Conservation (phyloP, 2,888 invertebrate species). For the Drosophila lutescens region DNA sequence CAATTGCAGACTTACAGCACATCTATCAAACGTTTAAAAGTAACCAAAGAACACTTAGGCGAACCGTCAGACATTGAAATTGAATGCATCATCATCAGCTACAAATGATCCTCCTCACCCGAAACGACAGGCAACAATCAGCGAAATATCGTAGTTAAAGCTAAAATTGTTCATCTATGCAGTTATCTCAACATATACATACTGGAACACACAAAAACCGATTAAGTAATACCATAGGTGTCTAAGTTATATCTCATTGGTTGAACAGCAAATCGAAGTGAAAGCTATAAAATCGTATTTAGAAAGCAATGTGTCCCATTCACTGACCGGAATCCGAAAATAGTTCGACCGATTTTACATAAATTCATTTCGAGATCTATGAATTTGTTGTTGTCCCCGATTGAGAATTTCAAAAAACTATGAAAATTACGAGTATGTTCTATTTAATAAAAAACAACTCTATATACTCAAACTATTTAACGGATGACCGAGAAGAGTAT, state of each 20-base stretch:
- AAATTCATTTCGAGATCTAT: constrained; percentile 44
- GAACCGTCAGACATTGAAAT: constrained; percentile 70
- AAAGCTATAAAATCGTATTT: constrained; percentile 21
- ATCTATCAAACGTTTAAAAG: constrained; percentile 58
- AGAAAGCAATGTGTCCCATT: constrained; percentile 12
- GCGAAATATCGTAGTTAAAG: constrained; percentile 70
- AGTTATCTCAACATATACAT: constrained; percentile 42
- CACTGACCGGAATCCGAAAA: constrained; percentile 15
- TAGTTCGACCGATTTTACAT: constrained; percentile 25
- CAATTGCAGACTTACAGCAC: constrained; percentile 53
- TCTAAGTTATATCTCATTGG: constrained; percentile 61
- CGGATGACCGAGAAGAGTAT: constrained; percentile 39
- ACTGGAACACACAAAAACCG: constrained; percentile 28
- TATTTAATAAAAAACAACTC: constrained; percentile 34
- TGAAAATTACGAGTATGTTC: constrained; percentile 57
- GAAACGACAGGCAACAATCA: constrained; percentile 71
- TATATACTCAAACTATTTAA: constrained; percentile 64
- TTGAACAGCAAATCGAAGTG: constrained; percentile 45
- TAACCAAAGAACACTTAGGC: constrained; percentile 70
- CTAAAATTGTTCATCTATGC: constrained; percentile 63
- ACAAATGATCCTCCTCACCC: constrained; percentile 59
- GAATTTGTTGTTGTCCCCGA: constrained; percentile 61
- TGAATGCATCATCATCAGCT: constrained; percentile 71
- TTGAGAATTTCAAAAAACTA: constrained; percentile 31
- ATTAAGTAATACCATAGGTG: constrained; percentile 38